Base-by-base conservation (phyloP, 2,888 invertebrate species). In the Oxytorus armatus region DNA sequence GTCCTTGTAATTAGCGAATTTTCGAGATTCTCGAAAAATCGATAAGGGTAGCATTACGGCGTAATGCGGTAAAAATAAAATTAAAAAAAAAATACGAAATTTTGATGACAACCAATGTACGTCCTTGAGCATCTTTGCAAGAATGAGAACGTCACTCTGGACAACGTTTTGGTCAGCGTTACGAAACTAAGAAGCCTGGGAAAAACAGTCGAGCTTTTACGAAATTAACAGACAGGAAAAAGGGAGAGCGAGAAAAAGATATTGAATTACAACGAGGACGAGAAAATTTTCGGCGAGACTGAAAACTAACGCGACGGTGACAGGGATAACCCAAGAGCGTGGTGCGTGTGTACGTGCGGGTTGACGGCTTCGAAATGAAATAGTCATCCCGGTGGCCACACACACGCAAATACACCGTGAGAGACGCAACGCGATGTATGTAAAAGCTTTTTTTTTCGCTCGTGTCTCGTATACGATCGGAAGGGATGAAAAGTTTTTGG, bases 251-350 rank as follows among this genome's bases (percentile, higher is more conserved):
- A 55, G 36, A 69, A 21, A 25, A 65, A 69, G 44, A 70, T 72
- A 79, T 79, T 75, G 79, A 70, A 57, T 79, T 79, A 75, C 78
- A 63, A n/a, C n/a, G n/a, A n/a, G n/a, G 33, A 39, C 21, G 55
- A 55, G 51, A 21, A 23, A 61, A 63, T 53, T 25, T 36, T 53
- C 66, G 61, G 16, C 14, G 33, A 39, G 63, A 47, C 14, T 21
- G 70, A 57, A 69, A 21, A 55, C 39, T 65, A 59, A n/a, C n/a
- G n/a, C 39, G 66, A 72, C 53, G 72, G 72, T 65, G 77, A 72
- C 57, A 36, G 51, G 44, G 29, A 68, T n/a, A 73, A 72, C 65
- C 77, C 55, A 69, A n/a, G n/a, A n/a, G 18, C 72, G 33, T 33
- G 39, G 49, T 47, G 44, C 14, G 44, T 33, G 29, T 42, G 61